Evolutionary conservation across 2,113 vertebrate genomes (phyloP), one percentile per base, ranked within the genome.

Genomic region (Otis tarda): DNA sequence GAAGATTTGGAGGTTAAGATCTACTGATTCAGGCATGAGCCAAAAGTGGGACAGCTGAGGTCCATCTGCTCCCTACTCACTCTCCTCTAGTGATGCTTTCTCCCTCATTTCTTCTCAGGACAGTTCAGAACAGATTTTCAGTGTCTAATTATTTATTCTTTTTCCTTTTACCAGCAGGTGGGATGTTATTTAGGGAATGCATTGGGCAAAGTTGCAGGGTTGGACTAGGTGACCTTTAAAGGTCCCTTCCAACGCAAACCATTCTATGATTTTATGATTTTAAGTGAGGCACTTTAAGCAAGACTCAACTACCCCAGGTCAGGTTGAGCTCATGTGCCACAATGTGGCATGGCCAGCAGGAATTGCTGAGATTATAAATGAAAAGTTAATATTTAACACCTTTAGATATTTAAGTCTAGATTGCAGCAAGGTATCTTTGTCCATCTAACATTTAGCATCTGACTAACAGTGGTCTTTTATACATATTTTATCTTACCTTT

Each of bases 161-260:
- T 2, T 3, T 45, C 64, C 27, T 24, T 39, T 39, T 4, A 87
- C 35, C 4, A 64, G 27, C 31, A 81, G 9, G 5, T 45, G 65
- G 23, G 49, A 20, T 88, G 8, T 60, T 39, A 33, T 49, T 75
- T 39, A 55, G 5, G 12, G 25, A 77, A 7, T 45, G 14, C 4
- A 70, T 18, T 0, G 1, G 9, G 21, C 49, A 69, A 69, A 20
- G 1, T 6, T 63, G 14, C 11, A 5, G 16, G 1, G 2, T 11
- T 65, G 49, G 18, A 43, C 18, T 20, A 61, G 49, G 59, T 0
- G 2, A 55, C 5, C 20, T 81, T 74, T 49, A 65, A 81, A 83
- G 24, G 25, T 56, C 17, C 27, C 13, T 64, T 79, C 14, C 43
- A 76, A 50, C 4, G 4, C 37, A 75, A 71, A 91, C 4, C 16